Base-by-base conservation (phyloP, 2,888 invertebrate genomes). In the Drosophila atroscutellata region DNA sequence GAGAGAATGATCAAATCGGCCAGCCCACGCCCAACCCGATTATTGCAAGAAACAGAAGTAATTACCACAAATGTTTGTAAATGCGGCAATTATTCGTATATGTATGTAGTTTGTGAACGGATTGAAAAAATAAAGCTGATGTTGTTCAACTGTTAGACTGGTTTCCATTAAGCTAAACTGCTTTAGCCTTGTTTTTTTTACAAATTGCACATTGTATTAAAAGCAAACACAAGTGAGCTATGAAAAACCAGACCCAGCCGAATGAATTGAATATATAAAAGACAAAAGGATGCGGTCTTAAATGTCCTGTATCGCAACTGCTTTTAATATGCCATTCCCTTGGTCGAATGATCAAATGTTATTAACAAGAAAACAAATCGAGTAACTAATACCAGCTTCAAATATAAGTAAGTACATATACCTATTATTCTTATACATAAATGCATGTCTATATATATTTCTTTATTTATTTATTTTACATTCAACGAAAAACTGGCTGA, bases 1-100 rank as follows among this genome's bases (percentile, higher is more conserved):
- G 49, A 58, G 54, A 65, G 65, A 79, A 67, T 54, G 26, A 73
- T 45, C 45, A 58, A 70, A 58, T 70, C 68, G 57, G 62, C 70
- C 65, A 80, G 55, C 62, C 73, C 69, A 70, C 68, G 64, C 77
- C 75, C 65, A 80, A 61, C 11, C 47, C 66, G 55, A 64, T 69
- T 63, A 65, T 51, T 52, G 39, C 63, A 55, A 67, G 47, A 65
- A 32, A 57, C 42, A 56, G 61, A 81, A 72, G 72, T 74, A 86
- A 77, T 72, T 66, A 72, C 55, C 51, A n/a, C 64, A 71, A 69
- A 63, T 60, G 49, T 60, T 72, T 80, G 60, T 15, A 59, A 55
- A 77, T 58, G 24, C 70, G 50, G 42, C 63, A 67, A 70, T 68
- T 75, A 52, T n/a, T 65, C 42, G 20, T 47, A 47, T 36, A 15